Base-by-base conservation (phyloP, 2,797 vertebrate species). In the Botia kubotai region DNA sequence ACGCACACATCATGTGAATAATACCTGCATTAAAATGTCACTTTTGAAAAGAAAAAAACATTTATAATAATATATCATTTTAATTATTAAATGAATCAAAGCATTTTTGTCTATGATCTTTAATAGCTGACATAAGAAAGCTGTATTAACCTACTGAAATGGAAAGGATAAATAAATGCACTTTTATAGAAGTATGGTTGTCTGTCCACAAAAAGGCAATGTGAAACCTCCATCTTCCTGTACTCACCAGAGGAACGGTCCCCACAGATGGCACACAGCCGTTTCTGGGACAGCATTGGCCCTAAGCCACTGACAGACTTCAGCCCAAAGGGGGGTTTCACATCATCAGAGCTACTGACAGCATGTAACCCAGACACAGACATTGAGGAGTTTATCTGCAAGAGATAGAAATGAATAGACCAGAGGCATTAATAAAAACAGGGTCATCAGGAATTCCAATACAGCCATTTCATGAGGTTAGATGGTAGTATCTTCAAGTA, bases 191-290 rank as follows among this genome's bases (percentile, higher is more conserved):
- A 50, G 11, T 8, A 50, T 4, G 12, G 10, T 50, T 50, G 2
- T 50, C 11, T 12, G 53, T 57, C 55, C 2, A 39, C 6, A 23
- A 10, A 43, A 17, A 29, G 14, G 11, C 53, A 74, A 66, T 33
- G 1, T 65, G 16, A 75, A 69, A 73, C 52, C 17, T 3, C 21
- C 21, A 23, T 6, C 1, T 62, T 68, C 48, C 52, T 58, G 19
- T 29, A 86, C 91, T 91, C 89, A 99, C 97, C 97, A 91, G 98
- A 99, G 72, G 98, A 99, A 88, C 98, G 95, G 91, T 99, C 98
- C 76, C 98, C 97, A 0, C 97, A 99, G 94, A 99, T 99, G 91
- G 97, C 96, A 86, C 98, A 99, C 92, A 99, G 94, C 91, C 98
- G 97, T 93, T 99, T 99, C 88, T 95, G 94, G 84, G 93, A 95